Base-by-base conservation (phyloP, 1,140 invertebrate species). In the Pomacea maculata region DNA sequence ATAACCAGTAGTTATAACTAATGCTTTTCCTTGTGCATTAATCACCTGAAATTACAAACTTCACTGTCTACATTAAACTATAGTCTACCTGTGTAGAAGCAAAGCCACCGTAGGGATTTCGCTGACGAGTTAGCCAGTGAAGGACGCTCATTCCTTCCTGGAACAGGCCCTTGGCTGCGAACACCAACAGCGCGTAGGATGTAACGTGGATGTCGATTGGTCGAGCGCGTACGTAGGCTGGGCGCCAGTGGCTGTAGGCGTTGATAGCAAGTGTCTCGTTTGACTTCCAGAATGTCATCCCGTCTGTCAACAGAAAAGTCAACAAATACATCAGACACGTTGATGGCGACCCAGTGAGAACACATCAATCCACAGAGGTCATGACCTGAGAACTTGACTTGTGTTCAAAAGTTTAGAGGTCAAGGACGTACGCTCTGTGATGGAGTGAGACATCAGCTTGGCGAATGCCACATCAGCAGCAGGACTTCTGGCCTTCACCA, bases 141-240 rank as follows among this genome's bases (percentile, higher is more conserved):
- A 97, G 94, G 19, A 98, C 93, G 0, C 96, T 95, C 11, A 97
- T 88, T 0, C 95, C 94, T 21, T 82, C 74, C 0, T 81, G 54
- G 85, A 91, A 82, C 54, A 85, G 64, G 34, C 80, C 80, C 29
- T 83, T 82, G 4, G 78, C 83, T 55, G 87, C 81, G 93, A 15
- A 95, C 7, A 94, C 93, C 34, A 96, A 88, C n/a, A 96, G 91
- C 0, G 94, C 96, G 91, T 98, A 98, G 1, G 96, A 94, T 0
- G 96, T 96, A 90, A 96, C 96, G 89, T 96, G 95, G 57, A 97
- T 94, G 84, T 97, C 95, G 11, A 95, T 93, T 12, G 95, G 95
- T 78, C 94, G 93, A 15, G 89, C 83, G 67, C 88, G 84, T 15
- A 80, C 61, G 63, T 85, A 82, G 25, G 86, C 82, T n/a, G 87